Evolutionary conservation across 2,797 vertebrate species (phyloP).

Genomic region (Tiaroga cobitis): DNA sequence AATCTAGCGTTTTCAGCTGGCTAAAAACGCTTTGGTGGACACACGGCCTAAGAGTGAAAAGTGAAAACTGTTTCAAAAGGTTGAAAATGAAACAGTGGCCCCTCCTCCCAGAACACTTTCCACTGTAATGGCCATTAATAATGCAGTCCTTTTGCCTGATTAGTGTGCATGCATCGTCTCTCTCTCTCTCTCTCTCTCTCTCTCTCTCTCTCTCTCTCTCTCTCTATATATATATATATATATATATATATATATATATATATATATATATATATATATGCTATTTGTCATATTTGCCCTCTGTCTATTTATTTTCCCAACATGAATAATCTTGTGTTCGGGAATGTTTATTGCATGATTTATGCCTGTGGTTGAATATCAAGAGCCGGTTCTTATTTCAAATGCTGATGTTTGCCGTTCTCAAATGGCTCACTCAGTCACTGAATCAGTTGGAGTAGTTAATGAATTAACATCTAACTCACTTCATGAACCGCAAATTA

Average conservation of each 20-base stretch:
- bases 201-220: too few relatives aligned
- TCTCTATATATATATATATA: too few relatives aligned
- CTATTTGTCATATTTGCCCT: constrained; percentile 19
- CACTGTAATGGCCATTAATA: constrained; percentile 60
- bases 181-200: background rate
- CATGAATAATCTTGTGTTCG: background rate
- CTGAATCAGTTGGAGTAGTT: background rate
- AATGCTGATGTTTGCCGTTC: background rate
- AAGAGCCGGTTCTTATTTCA: background rate
- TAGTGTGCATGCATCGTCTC: constrained; percentile 35
- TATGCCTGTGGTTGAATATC: background rate
- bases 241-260: too few relatives aligned
- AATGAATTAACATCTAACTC: constrained; percentile 13
- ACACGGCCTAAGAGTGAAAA: too few relatives aligned
- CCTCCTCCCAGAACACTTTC: constrained; percentile 39
- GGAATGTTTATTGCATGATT: constrained; percentile 1
- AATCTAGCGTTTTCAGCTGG: too few relatives aligned
- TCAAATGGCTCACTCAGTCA: background rate
- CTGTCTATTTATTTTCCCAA: background rate
- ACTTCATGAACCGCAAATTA: background rate
- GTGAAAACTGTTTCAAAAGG: too few relatives aligned
- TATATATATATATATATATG: background rate
- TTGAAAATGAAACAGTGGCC: background rate
- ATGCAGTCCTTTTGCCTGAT: constrained; percentile 57
- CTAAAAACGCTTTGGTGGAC: too few relatives aligned